phyloP scores from a whole-genome alignment of 2,888 invertebrate species.

The Nephrotoma flavescens region DNA sequence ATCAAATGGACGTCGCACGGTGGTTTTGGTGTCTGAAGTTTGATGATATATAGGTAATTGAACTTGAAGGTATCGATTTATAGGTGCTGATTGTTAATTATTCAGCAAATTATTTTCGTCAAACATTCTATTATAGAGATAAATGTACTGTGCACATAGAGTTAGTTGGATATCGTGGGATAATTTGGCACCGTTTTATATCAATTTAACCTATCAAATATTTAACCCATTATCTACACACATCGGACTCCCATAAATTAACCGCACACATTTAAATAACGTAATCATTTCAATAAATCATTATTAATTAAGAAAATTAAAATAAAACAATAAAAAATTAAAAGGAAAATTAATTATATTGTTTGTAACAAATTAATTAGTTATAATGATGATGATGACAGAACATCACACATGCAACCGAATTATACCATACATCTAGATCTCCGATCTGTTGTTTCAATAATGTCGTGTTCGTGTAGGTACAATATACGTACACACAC shows the following conservation, averaged over 20 bases:
- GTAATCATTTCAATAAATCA: background rate
- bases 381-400: background rate
- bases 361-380: background rate
- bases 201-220: background rate
- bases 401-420: background rate
- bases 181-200: background rate
- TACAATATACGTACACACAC: background rate
- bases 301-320: background rate
- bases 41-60: too few relatives aligned
- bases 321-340: background rate
- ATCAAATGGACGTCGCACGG: too few relatives aligned
- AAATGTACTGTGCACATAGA: too few relatives aligned
- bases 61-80: too few relatives aligned
- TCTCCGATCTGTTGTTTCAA: background rate
- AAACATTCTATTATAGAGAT: too few relatives aligned
- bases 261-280: background rate
- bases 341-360: background rate
- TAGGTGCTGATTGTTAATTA: too few relatives aligned
- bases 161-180: too few relatives aligned
- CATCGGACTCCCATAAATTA: background rate
- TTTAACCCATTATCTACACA: background rate
- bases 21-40: too few relatives aligned
- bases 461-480: background rate
- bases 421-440: background rate
- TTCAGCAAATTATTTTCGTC: too few relatives aligned